A percentile compares a stretch with the other conserved stretches of the same genome.
Evolutionary conservation across 2,888 invertebrate genomes (phyloP).

Genomic region (Dyspetes luteomarginatus): DNA sequence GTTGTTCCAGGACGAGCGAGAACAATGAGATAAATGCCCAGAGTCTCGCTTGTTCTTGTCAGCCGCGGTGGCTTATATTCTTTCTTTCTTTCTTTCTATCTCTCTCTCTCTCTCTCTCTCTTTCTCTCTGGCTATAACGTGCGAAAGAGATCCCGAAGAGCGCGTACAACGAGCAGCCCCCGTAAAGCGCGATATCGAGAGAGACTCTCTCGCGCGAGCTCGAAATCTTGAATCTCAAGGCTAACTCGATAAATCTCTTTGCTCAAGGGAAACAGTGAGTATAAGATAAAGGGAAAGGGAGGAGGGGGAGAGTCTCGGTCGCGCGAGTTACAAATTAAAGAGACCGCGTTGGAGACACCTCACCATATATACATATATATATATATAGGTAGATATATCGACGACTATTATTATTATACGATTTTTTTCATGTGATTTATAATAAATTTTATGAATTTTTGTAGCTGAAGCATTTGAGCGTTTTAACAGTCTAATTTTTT

Average conservation of each 20-base stretch:
- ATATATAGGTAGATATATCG: too few relatives aligned
- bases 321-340: slow-evolving; percentile 67
- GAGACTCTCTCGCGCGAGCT: slow-evolving; percentile 29
- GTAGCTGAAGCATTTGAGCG: background rate
- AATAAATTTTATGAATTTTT: background rate
- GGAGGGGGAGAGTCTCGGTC: slow-evolving; percentile 57
- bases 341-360: slow-evolving; percentile 62
- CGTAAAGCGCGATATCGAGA: slow-evolving; percentile 52
- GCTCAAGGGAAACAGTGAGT: slow-evolving; percentile 47
- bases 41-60: slow-evolving; percentile 65
- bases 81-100: slow-evolving; percentile 5
- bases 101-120: slow-evolving; percentile 5
- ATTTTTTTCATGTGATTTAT: background rate
- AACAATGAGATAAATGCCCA: slow-evolving; percentile 67
- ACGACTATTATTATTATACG: slow-evolving; percentile 29
- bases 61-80: slow-evolving; percentile 55
- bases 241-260: slow-evolving; percentile 65
- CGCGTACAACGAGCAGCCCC: slow-evolving; percentile 45
- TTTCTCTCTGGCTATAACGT: slow-evolving; percentile 1
- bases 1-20: slow-evolving; percentile 62
- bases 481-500: too few relatives aligned
- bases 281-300: slow-evolving; percentile 48
- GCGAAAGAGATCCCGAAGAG: slow-evolving; percentile 38
- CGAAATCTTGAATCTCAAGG: slow-evolving; percentile 64
- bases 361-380: slow-evolving; percentile 27